phyloP scores from a whole-genome alignment of 2,113 vertebrate genomes.

The Macroglossus sobrinus region DNA sequence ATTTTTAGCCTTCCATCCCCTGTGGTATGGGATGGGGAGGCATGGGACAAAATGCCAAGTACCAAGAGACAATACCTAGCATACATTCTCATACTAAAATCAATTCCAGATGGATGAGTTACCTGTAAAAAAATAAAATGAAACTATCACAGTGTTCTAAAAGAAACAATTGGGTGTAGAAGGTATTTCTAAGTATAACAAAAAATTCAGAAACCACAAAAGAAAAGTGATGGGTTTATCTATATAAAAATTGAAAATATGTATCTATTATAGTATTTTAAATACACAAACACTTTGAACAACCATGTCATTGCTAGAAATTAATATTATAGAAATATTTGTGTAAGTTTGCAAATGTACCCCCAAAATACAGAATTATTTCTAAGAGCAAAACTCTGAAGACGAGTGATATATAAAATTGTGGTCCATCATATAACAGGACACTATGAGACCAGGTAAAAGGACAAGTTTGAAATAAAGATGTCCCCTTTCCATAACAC shows the following conservation, averaged over 20 bases:
- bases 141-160: neutral
- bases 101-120: neutral
- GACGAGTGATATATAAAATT: neutral
- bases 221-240: neutral
- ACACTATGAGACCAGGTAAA: neutral
- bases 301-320: neutral
- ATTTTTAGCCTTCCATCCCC: neutral
- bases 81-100: neutral
- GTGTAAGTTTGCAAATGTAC: neutral
- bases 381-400: slow-evolving; percentile 34
- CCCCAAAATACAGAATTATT: neutral
- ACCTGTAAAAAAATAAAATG: neutral
- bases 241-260: neutral
- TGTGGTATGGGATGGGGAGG: neutral
- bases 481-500: neutral
- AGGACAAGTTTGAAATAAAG: slow-evolving; percentile 3
- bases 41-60: neutral
- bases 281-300: neutral
- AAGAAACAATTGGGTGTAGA: neutral
- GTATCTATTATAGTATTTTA: neutral
- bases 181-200: neutral
- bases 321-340: neutral
- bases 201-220: neutral
- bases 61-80: neutral
- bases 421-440: neutral